A percentile compares a stretch with the other conserved stretches of the same genome.
These are phyloP conservation scores for Agrochola lychnidis DNA, from an alignment of 2,888 invertebrate species.

Conservation along the genomic window DNA sequence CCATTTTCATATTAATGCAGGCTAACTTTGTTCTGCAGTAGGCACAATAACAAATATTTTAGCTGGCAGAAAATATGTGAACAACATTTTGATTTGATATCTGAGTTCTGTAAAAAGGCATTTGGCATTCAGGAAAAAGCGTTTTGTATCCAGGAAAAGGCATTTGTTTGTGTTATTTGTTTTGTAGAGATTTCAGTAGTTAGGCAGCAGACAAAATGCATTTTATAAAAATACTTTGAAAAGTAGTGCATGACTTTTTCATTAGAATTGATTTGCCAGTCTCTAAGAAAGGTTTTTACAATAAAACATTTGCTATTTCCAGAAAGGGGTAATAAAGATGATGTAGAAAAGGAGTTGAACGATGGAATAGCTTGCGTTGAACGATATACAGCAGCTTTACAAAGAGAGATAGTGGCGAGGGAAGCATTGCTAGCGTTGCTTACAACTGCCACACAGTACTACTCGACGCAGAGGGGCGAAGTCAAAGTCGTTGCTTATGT, in stretches of 20 bases:
- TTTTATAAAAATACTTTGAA: constrained; percentile 14
- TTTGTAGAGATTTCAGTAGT: constrained; percentile 14
- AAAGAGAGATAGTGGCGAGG: constrained; percentile 95
- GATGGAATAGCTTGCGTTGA: constrained; percentile 95
- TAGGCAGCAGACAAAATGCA: not conserved
- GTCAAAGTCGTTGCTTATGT: constrained; percentile 99
- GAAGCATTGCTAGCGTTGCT: constrained; percentile 94
- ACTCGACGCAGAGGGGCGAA: constrained; percentile 97
- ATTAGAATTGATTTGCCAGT: not conserved
- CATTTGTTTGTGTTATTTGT: not conserved
- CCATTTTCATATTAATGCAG: not conserved
- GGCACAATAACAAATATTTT: not conserved
- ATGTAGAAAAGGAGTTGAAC: constrained; percentile 96
- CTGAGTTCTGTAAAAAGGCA: not conserved
- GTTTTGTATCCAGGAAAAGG: not conserved
- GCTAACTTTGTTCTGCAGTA: not conserved
- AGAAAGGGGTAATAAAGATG: constrained; percentile 96
- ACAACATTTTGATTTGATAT: not conserved
- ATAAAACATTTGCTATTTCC: constrained; percentile 52
- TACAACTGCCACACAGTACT: constrained; percentile 95
- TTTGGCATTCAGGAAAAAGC: not conserved
- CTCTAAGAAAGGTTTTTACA: not conserved
- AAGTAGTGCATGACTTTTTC: constrained; percentile 9
- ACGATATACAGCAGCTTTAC: constrained; percentile 94
- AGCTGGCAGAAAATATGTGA: not conserved